Evolutionary conservation across 30 jellyfish, hydroid and myxozoan genomes (phyloP).

Genomic region (Mastigias papua): DNA sequence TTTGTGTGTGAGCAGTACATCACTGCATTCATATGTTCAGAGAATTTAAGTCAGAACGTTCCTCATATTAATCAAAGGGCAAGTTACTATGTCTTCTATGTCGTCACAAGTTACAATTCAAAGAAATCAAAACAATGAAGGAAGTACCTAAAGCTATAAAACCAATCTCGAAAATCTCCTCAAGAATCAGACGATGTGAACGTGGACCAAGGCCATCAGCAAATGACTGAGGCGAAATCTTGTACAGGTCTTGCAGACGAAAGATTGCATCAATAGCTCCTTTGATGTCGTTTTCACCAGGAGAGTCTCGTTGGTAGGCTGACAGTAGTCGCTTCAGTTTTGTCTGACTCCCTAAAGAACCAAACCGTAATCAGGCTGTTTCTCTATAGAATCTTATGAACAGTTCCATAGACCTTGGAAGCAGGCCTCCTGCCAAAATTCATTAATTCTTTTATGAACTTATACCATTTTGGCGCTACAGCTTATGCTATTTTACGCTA

Average conservation of each 20-base stretch:
- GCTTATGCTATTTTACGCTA: too few relatives aligned
- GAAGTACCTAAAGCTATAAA: constrained; percentile 76
- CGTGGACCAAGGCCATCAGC: constrained; percentile 87
- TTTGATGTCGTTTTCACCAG: constrained; percentile 81
- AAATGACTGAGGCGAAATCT: constrained; percentile 76
- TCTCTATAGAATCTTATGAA: background rate
- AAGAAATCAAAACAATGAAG: too few relatives aligned
- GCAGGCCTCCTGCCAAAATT: too few relatives aligned
- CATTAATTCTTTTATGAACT: too few relatives aligned
- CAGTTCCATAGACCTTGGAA: too few relatives aligned
- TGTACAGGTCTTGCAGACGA: constrained; percentile 89
- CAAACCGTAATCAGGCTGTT: background rate
- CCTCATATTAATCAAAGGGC: too few relatives aligned
- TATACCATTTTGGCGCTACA: too few relatives aligned
- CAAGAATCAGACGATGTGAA: constrained; percentile 84
- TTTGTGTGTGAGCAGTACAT: too few relatives aligned
- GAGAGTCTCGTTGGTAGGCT: constrained; percentile 61
- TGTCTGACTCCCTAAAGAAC: constrained; percentile 27
- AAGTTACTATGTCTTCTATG: too few relatives aligned
- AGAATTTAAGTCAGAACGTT: too few relatives aligned
- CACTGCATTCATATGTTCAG: too few relatives aligned
- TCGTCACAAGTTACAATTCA: too few relatives aligned
- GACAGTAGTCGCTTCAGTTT: constrained; percentile 43
- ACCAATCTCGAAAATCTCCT: constrained; percentile 93
- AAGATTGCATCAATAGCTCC: constrained; percentile 89